Conservation (phyloP, 2,113 vertebrate genomes). For the Microcebus ravelobensis region DNA sequence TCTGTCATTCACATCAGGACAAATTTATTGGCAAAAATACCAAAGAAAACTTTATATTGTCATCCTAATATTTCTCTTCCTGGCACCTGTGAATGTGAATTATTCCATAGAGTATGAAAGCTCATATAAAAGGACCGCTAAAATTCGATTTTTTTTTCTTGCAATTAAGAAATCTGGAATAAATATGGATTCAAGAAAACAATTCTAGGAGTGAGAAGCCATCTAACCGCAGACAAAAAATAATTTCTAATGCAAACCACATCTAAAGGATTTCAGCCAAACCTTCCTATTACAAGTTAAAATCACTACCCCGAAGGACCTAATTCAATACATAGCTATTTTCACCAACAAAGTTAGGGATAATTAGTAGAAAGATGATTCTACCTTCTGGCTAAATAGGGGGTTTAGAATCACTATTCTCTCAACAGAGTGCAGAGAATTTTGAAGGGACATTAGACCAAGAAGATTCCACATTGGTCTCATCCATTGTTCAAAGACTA, state of each 20-base stretch:
- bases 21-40: neutral
- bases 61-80: neutral
- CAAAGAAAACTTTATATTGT: neutral
- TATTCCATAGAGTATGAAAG: neutral
- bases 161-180: neutral
- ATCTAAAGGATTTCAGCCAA: neutral
- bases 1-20: neutral
- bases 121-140: neutral
- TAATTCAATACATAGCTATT: neutral
- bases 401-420: neutral
- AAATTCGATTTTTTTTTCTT: neutral
- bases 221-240: neutral
- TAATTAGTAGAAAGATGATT: neutral
- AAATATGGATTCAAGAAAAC: slow-evolving; percentile 11
- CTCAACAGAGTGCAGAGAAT: neutral
- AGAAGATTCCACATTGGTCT: neutral
- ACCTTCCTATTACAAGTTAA: neutral
- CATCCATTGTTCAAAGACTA: neutral
- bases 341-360: neutral
- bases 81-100: neutral
- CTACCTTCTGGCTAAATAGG: neutral
- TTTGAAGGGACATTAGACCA: neutral
- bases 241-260: neutral
- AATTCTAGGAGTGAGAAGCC: neutral
- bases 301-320: neutral